Conservation (phyloP, 2,113 vertebrate species). For the Osmerus eperlanus region DNA sequence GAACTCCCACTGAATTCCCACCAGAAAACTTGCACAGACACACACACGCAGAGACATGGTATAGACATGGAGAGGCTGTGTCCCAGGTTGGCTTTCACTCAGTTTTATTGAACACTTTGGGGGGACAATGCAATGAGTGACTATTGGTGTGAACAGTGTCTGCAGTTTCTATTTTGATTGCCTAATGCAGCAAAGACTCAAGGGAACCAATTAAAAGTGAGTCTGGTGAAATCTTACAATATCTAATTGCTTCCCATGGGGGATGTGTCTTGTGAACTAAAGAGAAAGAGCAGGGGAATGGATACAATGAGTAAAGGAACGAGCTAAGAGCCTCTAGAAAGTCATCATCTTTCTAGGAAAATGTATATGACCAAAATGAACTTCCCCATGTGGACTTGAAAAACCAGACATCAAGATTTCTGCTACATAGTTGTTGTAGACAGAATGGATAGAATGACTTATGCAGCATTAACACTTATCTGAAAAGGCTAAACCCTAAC, state of each 20-base stretch:
- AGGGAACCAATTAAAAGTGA: constrained; percentile 63
- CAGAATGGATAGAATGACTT: too few species aligned
- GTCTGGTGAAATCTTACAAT: constrained; percentile 54
- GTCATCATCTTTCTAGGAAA: not conserved
- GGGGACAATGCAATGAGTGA: too few species aligned
- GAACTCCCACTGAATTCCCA: too few species aligned
- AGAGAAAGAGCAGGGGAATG: constrained; percentile 14
- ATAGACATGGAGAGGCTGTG: too few species aligned
- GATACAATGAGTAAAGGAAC: not conserved
- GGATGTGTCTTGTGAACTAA: constrained; percentile 33
- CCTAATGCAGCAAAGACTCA: constrained; percentile 44
- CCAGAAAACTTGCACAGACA: too few species aligned
- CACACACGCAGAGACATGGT: too few species aligned
- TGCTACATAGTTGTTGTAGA: too few species aligned
- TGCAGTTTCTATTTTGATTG: constrained; percentile 29
- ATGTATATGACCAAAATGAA: constrained; percentile 5
- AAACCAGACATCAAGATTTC: too few species aligned
- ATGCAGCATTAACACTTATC: too few species aligned
- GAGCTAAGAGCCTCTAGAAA: not conserved
- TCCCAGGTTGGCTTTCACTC: too few species aligned
- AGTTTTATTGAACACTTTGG: too few species aligned
- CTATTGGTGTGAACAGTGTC: not conserved
- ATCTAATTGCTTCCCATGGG: constrained; percentile 61
- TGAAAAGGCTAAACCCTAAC: too few species aligned
- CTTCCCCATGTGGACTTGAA: not conserved